Conservation (phyloP, 2,797 vertebrate genomes). For the Peromyscus eremicus region DNA sequence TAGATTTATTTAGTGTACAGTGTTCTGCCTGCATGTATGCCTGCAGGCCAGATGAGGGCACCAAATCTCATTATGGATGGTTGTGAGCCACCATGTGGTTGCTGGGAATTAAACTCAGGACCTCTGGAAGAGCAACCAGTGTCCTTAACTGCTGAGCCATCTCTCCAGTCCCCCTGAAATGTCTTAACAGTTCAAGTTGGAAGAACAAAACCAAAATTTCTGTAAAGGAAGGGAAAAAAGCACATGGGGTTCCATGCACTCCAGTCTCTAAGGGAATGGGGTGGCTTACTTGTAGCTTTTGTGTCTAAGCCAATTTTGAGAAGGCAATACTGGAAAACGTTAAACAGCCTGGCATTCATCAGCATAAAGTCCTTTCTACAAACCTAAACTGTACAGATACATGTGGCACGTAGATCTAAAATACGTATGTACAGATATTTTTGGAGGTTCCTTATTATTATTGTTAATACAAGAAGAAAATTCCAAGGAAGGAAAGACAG, state of each 20-base stretch:
- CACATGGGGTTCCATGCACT: constrained; percentile 34
- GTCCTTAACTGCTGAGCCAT: too few relatives aligned
- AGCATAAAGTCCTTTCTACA: constrained; percentile 56
- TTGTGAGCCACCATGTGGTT: too few relatives aligned
- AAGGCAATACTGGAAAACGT: constrained; percentile 13
- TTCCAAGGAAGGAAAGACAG: constrained; percentile 56
- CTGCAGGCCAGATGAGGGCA: too few relatives aligned
- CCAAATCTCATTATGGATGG: too few relatives aligned
- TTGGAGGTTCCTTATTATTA: constrained; percentile 39
- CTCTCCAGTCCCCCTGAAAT: too few relatives aligned
- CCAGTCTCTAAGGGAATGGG: constrained; percentile 1
- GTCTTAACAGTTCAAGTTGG: constrained; percentile 22
- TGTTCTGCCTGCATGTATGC: too few relatives aligned
- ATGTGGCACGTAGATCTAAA: constrained; percentile 61
- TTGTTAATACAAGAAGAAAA: constrained; percentile 59
- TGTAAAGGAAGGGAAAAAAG: not conserved
- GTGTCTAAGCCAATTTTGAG: constrained; percentile 39
- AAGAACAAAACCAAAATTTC: not conserved
- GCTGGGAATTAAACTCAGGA: too few relatives aligned
- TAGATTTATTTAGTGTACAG: too few relatives aligned
- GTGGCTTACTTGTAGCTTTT: constrained; percentile 63
- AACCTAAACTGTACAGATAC: constrained; percentile 19
- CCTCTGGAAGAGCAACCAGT: too few relatives aligned
- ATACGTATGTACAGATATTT: constrained; percentile 1
- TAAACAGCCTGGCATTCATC: constrained; percentile 42